A percentile compares a stretch with the other conserved stretches of the same genome.
These are phyloP conservation scores for zebrafish (Danio rerio) DNA, from an alignment of 2,113 vertebrate genomes.

Conservation along the genomic window GRCz12tu NC_133194.1:10301001-10301500, in stretches of 20 bases:
- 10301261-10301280: slow-evolving; percentile 43
- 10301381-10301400: slow-evolving; percentile 57
- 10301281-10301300: slow-evolving; percentile 51
- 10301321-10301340: slow-evolving; percentile 55
- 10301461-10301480: background rate
- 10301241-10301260: slow-evolving; percentile 53
- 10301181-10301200: background rate
- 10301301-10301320: slow-evolving; percentile 56
- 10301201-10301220: background rate
- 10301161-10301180: background rate
- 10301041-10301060: slow-evolving; percentile 68
- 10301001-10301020: slow-evolving; percentile 71
- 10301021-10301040: slow-evolving; percentile 70
- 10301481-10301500: slow-evolving; percentile 21
- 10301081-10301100: no score
- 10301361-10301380: slow-evolving; percentile 56
- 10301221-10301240: background rate
- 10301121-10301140: no score
- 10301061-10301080: background rate
- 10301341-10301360: slow-evolving; percentile 61
- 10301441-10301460: background rate
- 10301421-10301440: slow-evolving; percentile 43
- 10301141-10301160: no score
- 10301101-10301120: no score
- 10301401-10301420: slow-evolving; percentile 61